A percentile compares a stretch with the other conserved stretches of the same genome.
phyloP scores from a whole-genome alignment of 1,140 invertebrate genomes.

The Philotrypesis tridentata region DNA sequence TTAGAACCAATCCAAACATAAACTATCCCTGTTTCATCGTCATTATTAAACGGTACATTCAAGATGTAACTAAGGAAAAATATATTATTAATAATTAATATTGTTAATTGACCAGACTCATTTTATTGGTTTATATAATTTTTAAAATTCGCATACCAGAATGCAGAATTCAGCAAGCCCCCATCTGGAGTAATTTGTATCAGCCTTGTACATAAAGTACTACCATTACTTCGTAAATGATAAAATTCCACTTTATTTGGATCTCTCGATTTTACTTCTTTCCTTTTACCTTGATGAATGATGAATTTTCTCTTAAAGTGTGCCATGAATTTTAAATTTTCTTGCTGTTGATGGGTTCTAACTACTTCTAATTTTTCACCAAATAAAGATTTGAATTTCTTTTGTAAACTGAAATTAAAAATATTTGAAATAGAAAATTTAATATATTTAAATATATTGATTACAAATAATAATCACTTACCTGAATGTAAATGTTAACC shows the following conservation, averaged over 20 bases:
- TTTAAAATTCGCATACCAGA: slow-evolving; percentile 78
- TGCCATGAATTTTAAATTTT: slow-evolving; percentile 98
- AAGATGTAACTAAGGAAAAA: slow-evolving; percentile 87
- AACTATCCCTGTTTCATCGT: slow-evolving; percentile 92
- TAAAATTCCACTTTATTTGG: slow-evolving; percentile 90
- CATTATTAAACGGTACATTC: slow-evolving; percentile 95
- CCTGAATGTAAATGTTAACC: slow-evolving; percentile 98
- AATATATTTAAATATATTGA: slow-evolving; percentile 1
- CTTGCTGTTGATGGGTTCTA: slow-evolving; percentile 98
- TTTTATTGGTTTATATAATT: not conserved
- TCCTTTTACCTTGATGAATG: slow-evolving; percentile 92
- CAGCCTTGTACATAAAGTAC: slow-evolving; percentile 92
- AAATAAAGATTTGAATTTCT: slow-evolving; percentile 97
- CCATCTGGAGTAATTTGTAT: slow-evolving; percentile 92
- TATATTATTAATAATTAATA: slow-evolving; percentile 31
- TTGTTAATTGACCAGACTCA: not conserved
- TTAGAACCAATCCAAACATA: slow-evolving; percentile 98
- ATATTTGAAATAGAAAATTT: not conserved
- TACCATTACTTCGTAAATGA: slow-evolving; percentile 96
- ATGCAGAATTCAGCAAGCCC: slow-evolving; percentile 85
- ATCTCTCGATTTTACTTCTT: slow-evolving; percentile 73
- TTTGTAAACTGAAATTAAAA: slow-evolving; percentile 83
- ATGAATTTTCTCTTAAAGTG: slow-evolving; percentile 98
- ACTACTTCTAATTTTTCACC: slow-evolving; percentile 97
- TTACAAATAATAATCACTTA: slow-evolving; percentile 58